phyloP scores from a whole-genome alignment of 2,888 invertebrate genomes.

The Neoaliturus tenellus region DNA sequence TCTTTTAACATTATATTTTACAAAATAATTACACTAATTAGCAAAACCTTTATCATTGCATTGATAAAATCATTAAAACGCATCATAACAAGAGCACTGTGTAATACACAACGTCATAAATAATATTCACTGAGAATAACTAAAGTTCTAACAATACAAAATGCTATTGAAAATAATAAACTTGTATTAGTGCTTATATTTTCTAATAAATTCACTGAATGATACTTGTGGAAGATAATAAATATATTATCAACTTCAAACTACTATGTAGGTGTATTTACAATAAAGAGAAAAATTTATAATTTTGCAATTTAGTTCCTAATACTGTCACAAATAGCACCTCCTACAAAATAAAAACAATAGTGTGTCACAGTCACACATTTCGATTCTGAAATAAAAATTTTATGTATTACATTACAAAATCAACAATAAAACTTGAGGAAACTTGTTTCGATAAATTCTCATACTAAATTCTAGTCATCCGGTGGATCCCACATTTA shows the following conservation, averaged over 20 bases:
- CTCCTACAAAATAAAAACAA: background rate
- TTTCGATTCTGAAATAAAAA: background rate
- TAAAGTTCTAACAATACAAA: background rate
- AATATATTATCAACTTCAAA: background rate
- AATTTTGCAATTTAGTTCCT: background rate
- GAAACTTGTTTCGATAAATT: background rate
- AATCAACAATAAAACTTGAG: background rate
- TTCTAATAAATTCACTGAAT: background rate
- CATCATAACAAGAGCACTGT: background rate
- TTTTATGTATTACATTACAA: background rate
- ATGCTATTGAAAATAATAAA: background rate
- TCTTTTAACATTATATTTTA: constrained; percentile 1
- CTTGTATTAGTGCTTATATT: background rate
- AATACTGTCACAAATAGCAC: background rate
- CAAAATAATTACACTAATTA: constrained; percentile 20
- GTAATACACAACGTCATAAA: background rate
- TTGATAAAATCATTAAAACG: background rate
- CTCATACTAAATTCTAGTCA: background rate
- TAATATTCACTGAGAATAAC: no score
- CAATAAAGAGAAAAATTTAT: background rate
- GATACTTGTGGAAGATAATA: background rate
- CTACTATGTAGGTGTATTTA: background rate
- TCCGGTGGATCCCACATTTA: background rate
- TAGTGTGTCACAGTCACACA: background rate
- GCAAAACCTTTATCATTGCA: background rate